These are phyloP conservation scores for Periphyllus acericola DNA, from an alignment of 2,888 invertebrate species.

Conservation along the genomic window DNA sequence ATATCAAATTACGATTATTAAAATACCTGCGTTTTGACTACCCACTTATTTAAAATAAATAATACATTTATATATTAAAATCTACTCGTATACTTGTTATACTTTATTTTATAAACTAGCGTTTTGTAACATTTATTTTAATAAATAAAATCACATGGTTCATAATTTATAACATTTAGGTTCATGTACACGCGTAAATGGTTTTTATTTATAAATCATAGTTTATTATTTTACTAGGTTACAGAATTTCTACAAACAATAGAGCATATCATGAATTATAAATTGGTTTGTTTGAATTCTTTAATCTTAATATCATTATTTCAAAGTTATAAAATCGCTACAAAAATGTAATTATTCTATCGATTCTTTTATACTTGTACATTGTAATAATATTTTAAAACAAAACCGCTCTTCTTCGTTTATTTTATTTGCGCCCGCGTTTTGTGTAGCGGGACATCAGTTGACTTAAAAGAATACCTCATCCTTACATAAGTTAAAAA, in stretches of 20 bases:
- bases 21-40: neutral
- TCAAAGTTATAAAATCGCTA: neutral
- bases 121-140: too few species aligned
- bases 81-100: too few species aligned
- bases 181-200: too few species aligned
- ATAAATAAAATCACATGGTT: too few species aligned
- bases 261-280: too few species aligned
- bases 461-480: constrained; percentile 39
- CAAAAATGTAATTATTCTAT: neutral
- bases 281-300: too few species aligned
- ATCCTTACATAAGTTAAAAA: constrained; percentile 42
- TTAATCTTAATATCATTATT: neutral
- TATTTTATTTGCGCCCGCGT: neutral
- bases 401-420: neutral
- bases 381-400: constrained; percentile 30
- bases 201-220: too few species aligned
- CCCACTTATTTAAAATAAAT: neutral
- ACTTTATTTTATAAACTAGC: too few species aligned
- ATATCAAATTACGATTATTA: neutral
- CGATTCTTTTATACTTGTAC: neutral
- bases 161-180: too few species aligned
- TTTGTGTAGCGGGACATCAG: neutral
- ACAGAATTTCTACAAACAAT: too few species aligned
- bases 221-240: too few species aligned
- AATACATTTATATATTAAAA: too few species aligned